Evolutionary conservation across 2,113 vertebrate species (phyloP), one percentile per base, ranked within the genome.

Genomic region (Microcebus tavaratra): DNA sequence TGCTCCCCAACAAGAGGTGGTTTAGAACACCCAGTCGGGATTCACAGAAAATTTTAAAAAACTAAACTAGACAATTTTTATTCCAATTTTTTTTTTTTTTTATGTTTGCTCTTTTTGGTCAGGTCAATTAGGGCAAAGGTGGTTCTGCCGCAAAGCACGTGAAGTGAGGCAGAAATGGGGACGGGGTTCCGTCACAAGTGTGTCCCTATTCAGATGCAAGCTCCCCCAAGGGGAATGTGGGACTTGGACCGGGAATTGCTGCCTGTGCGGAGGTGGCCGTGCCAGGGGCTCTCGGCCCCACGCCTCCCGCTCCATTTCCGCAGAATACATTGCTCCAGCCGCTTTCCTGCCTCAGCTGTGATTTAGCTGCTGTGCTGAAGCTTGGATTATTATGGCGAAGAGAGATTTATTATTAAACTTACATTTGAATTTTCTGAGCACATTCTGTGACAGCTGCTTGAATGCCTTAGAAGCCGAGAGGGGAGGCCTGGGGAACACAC

Each of bases 401-500:
- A 81, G 29, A 72, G 80, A 80, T 78, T 94, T 61, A 92, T 53
- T 88, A 53, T 88, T 83, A 70, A 82, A 78, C 9, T 7, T 72
- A 53, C 23, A 90, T 70, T 79, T 21, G 8, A 73, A 72, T 76
- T 72, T 48, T 82, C 88, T 80, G 29, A 93, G 67, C 31, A 61
- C 36, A 67, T 70, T 91, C 84, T 79, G 29, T 25, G 10, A 42
- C 53, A 57, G 45, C 2, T 81, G 31, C 81, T 72, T 75, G 21
- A 86, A 61, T 78, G 48, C 50, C 92, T 93, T 39, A 89, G 84
- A 85, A 97, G 70, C 39, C n/a, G 65, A 81, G 11, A 72, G 31
- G 36, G n/a, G n/a, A 84, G 57, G 55, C 50, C 27, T 81, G 8
- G 25, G 81, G 39, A 76, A 53, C 17, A 80, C 57, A 55, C 34